Evolutionary conservation across 2,113 vertebrate species (phyloP).

Genomic region (Lampris incognitus): DNA sequence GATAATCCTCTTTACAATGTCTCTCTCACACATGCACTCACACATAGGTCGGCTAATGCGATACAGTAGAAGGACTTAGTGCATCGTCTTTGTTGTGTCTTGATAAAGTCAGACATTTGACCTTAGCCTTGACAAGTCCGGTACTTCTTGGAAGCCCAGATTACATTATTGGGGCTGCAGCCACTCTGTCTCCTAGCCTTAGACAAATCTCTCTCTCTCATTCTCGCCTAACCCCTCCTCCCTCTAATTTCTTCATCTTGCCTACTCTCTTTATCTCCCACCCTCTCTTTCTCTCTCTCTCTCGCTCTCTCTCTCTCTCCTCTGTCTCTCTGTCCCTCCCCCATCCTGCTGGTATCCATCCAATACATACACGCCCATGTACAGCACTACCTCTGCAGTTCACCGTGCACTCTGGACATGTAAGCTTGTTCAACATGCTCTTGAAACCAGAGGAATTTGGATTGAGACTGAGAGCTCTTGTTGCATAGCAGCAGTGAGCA

Average conservation of each 20-base stretch:
- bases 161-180: constrained; percentile 70
- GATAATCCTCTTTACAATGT: constrained; percentile 60
- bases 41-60: constrained; percentile 12
- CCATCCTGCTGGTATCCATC: not conserved
- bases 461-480: constrained; percentile 2
- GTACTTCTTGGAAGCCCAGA: constrained; percentile 67
- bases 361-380: constrained; percentile 13
- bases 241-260: not conserved
- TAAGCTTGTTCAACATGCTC: not conserved
- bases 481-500: constrained; percentile 23
- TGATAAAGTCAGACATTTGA: constrained; percentile 74
- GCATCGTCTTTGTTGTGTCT: constrained; percentile 76
- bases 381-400: constrained; percentile 7
- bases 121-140: constrained; percentile 74
- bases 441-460: constrained; percentile 30
- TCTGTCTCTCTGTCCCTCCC: not conserved
- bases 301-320: not conserved
- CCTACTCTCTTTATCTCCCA: not conserved
- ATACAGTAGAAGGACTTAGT: constrained; percentile 62
- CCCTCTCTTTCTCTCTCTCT: not conserved
- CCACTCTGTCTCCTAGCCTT: constrained; percentile 60
- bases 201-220: constrained; percentile 20
- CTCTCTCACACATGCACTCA: not conserved
- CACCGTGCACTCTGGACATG: not conserved
- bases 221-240: not conserved